These are phyloP conservation scores for Caenorhabditis macrosperma DNA, from an alignment of 2,888 invertebrate species.

Conservation along the genomic window DNA sequence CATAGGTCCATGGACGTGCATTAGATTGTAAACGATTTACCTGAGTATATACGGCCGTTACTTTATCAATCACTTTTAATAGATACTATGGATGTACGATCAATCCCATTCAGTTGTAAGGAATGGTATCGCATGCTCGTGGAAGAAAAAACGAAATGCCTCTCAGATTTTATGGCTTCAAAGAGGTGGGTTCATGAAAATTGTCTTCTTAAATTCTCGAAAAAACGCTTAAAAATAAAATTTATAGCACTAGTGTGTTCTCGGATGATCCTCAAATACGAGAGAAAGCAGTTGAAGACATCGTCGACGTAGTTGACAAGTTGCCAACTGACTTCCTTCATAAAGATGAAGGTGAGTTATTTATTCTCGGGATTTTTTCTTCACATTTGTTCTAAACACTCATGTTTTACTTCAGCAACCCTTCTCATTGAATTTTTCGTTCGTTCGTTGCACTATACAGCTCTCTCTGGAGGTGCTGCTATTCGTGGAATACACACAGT, in stretches of 20 bases:
- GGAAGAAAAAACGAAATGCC: neutral
- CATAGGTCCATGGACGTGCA: too few relatives aligned
- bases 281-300: conserved; percentile 37
- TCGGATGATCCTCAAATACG: conserved; percentile 36
- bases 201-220: neutral
- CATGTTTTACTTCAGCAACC: conserved; percentile 49
- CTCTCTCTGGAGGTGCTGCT: conserved; percentile 62
- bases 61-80: too few relatives aligned
- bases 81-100: too few relatives aligned
- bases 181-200: neutral
- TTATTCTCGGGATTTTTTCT: neutral
- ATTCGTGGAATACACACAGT: conserved; percentile 69
- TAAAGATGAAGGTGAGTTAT: conserved; percentile 50
- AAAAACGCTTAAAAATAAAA: neutral
- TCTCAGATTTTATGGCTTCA: conserved; percentile 20
- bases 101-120: neutral
- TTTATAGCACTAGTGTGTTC: conserved; percentile 43
- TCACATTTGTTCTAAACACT: neutral
- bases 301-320: conserved; percentile 51
- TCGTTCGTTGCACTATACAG: conserved; percentile 69
- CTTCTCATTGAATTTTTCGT: conserved; percentile 69
- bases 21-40: too few relatives aligned
- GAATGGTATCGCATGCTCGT: neutral
- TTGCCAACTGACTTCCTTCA: conserved; percentile 56
- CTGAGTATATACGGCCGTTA: too few relatives aligned